These are phyloP conservation scores for Chromoteleia sp. DNA, from an alignment of 2,888 invertebrate genomes.

Conservation along the genomic window DNA sequence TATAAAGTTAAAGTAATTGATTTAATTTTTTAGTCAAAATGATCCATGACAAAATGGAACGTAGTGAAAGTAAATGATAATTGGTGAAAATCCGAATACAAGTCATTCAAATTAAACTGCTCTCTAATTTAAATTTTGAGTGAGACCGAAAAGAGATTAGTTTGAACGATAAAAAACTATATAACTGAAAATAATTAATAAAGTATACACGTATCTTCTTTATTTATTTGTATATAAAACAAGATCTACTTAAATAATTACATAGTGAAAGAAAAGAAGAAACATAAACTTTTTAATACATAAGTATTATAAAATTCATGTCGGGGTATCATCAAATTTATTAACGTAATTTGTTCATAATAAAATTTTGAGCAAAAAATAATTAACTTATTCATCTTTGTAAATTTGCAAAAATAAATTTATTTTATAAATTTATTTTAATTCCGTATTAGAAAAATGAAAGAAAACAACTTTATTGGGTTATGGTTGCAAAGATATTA, in stretches of 20 bases:
- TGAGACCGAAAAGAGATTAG: slow-evolving; percentile 17
- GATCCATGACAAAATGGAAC: slow-evolving; percentile 9
- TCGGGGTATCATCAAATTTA: no score
- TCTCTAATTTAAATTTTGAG: slow-evolving; percentile 34
- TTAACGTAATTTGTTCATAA: no score
- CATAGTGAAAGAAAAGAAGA: no score
- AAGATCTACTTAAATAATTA: no score
- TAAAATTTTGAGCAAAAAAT: no score
- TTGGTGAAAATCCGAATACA: slow-evolving; percentile 50
- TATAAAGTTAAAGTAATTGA: background rate
- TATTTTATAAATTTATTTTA: background rate
- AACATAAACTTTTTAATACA: no score
- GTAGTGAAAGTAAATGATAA: slow-evolving; percentile 55
- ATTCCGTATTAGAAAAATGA: no score
- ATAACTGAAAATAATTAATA: background rate
- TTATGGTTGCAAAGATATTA: background rate
- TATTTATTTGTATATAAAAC: background rate
- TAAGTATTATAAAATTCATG: no score
- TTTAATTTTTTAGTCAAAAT: slow-evolving; percentile 3
- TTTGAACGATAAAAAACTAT: no score
- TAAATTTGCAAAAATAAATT: background rate
- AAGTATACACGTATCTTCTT: background rate
- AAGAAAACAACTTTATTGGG: background rate
- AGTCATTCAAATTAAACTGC: slow-evolving; percentile 35
- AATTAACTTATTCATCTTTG: no score